phyloP scores from a whole-genome alignment of 2,797 vertebrate genomes.

The Momotus momota region DNA sequence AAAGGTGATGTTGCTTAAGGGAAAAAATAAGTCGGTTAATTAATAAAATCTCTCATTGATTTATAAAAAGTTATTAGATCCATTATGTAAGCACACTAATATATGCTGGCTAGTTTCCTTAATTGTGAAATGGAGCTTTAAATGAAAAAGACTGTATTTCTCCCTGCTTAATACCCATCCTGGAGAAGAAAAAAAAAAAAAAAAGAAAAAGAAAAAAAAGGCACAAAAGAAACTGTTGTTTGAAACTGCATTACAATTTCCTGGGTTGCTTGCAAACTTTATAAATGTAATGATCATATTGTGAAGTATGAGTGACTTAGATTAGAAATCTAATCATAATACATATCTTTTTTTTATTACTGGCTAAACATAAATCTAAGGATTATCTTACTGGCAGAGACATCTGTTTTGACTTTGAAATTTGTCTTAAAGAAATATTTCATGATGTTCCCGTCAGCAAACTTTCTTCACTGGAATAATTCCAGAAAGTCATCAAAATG shows the following conservation, averaged over 20 bases:
- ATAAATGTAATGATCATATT: neutral
- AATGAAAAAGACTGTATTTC: neutral
- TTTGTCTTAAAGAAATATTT: neutral
- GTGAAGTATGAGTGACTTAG: neutral
- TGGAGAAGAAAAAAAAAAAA: neutral
- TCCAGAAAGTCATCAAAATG: neutral
- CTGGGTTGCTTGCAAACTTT: neutral
- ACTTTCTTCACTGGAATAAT: neutral
- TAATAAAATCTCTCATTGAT: neutral
- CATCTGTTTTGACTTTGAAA: neutral
- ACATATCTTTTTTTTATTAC: neutral
- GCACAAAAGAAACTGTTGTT: neutral
- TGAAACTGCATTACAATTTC: neutral
- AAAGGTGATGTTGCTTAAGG: neutral
- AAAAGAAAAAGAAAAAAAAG: accelerated
- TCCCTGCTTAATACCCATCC: neutral
- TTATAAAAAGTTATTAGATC: neutral
- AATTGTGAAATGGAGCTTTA: neutral
- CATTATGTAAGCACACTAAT: neutral
- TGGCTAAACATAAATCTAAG: neutral
- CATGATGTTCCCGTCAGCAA: neutral
- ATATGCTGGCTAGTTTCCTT: neutral
- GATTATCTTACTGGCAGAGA: neutral
- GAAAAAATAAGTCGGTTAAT: neutral
- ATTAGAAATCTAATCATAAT: neutral